Evolutionary conservation across 2,888 invertebrate species (phyloP), one percentile per base, ranked within the genome.

Genomic region (Athetis lepigone): DNA sequence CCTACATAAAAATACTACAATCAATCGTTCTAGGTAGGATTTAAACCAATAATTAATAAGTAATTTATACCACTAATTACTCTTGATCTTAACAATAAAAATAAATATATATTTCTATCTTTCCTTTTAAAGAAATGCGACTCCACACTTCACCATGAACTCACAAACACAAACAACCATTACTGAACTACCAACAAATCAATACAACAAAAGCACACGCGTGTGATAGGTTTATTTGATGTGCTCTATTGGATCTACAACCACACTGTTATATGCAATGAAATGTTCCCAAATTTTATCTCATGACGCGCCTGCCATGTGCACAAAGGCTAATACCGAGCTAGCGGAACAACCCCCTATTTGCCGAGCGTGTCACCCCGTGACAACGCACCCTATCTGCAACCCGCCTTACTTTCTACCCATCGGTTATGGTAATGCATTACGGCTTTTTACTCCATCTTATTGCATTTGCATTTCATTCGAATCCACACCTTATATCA

Each of bases 391-490:
- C 87, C 86, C 84, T 80, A 74, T 71, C 82, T 76, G 80, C 76
- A 77, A 80, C 78, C 80, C 78, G 86, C 85, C 85, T 87, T 86
- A 85, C 87, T 86, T 87, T 80, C 86, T 81, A 83, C 80, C 83
- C 84, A 87, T 86, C 80, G 77, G 75, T 72, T 84, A 85, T 81
- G 84, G 82, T 84, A 88, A 86, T 85, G 81, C 84, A 85, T 83
- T 85, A 83, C 79, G 76, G 73, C 77, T 84, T 80, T 69, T 62
- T 69, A 58, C 65, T 67, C 50, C 23, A 57, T 60, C 58, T 29
- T 66, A 70, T 69, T 64, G 46, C 52, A 61, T 49, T 25, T 49
- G 13, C 70, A 33, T 25, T n/a, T 7, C 23, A 49, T 55, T 43
- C 13, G 6, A 65, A 54, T 33, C 7, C 7, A 43, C 57, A 59